Evolutionary conservation across 2,888 invertebrate species (phyloP).

Genomic region (Drosophila peninsularis): DNA sequence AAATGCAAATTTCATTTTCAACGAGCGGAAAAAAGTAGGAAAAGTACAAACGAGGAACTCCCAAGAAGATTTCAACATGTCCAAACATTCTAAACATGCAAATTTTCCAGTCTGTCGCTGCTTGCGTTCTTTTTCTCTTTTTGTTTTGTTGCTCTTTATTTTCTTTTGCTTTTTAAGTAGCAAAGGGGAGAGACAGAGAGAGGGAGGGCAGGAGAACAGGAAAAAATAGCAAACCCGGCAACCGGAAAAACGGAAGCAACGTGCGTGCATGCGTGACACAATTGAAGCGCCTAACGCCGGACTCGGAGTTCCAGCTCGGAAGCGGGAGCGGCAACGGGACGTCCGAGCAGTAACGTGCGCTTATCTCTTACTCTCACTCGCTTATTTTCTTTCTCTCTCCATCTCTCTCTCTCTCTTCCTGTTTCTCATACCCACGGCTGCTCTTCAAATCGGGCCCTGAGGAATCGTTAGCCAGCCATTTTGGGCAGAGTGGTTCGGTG

Average conservation of each 20-base stretch:
- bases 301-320: not conserved
- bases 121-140: constrained; percentile 29
- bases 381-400: constrained; percentile 3
- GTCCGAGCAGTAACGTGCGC: constrained; percentile 37
- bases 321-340: constrained; percentile 1
- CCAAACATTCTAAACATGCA: constrained; percentile 78
- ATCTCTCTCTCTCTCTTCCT: constrained; percentile 9
- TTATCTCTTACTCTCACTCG: constrained; percentile 50
- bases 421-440: constrained; percentile 5
- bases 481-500: constrained; percentile 62
- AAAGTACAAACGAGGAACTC: constrained; percentile 55
- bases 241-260: constrained; percentile 81
- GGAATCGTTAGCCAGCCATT: constrained; percentile 77
- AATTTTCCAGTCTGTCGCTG: constrained; percentile 82
- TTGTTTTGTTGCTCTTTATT: constrained; percentile 29
- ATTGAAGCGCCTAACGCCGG: constrained; percentile 75
- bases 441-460: constrained; percentile 62
- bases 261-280: constrained; percentile 83
- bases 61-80: constrained; percentile 80
- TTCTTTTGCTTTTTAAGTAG: constrained; percentile 41
- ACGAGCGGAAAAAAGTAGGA: constrained; percentile 9
- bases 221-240: constrained; percentile 78
- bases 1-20: constrained; percentile 75
- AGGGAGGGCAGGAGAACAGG: constrained; percentile 36
- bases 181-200: not conserved